Evolutionary conservation across 2,113 vertebrate genomes (phyloP).

Genomic region (Prinia subflava): DNA sequence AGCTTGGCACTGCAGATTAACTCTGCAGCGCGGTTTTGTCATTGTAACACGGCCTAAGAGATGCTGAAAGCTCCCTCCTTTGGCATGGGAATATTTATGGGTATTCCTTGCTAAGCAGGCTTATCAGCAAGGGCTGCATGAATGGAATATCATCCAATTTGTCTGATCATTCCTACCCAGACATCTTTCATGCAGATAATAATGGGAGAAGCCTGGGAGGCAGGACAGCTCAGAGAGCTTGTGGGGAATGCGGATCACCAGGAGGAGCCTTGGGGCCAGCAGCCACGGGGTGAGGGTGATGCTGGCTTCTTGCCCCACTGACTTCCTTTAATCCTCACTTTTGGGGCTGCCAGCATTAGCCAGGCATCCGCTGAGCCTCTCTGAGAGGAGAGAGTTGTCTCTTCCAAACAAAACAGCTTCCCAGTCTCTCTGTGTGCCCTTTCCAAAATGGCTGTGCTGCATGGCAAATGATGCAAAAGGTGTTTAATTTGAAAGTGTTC

Average conservation of each 20-base stretch:
- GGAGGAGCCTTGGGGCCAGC: background rate
- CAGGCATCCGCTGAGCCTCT: background rate
- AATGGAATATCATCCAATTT: constrained; percentile 4
- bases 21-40: background rate
- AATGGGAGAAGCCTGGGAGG: background rate
- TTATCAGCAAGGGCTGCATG: background rate
- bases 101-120: background rate
- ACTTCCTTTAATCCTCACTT: background rate
- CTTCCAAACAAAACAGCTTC: background rate
- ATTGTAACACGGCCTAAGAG: background rate
- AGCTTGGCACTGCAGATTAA: background rate
- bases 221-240: background rate
- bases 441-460: background rate
- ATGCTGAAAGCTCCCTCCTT: background rate
- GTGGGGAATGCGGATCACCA: background rate
- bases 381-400: background rate
- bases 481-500: background rate
- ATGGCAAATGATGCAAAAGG: background rate
- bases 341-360: background rate
- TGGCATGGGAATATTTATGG: background rate
- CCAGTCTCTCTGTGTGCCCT: background rate
- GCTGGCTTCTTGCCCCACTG: background rate
- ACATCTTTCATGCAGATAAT: background rate
- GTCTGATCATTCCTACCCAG: background rate
- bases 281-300: background rate